Evolutionary conservation across 23 tunicate species (phyloP).

Genomic region (Halocynthia roretzi): DNA sequence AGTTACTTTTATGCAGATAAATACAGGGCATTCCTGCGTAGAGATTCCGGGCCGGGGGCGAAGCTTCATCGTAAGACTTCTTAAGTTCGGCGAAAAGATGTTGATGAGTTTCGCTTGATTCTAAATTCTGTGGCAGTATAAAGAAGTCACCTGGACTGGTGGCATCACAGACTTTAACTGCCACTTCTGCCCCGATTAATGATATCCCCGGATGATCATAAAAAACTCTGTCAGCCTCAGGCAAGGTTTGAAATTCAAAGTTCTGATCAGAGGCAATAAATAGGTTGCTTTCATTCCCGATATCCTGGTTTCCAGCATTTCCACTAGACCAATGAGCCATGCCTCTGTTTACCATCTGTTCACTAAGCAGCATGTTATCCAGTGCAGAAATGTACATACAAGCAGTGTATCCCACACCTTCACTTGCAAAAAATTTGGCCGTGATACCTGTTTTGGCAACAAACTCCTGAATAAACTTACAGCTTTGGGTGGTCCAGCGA

Average conservation of each 20-base stretch:
- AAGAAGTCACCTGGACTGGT: constrained; percentile 56
- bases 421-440: constrained; percentile 39
- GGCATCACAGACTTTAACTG: constrained; percentile 31
- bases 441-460: constrained; percentile 4
- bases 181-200: constrained; percentile 49
- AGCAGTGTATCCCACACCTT: constrained; percentile 22
- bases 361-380: constrained; percentile 20
- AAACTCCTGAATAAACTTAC: constrained; percentile 18
- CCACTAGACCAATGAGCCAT: constrained; percentile 12
- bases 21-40: constrained; percentile 64
- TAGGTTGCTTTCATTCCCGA: background rate
- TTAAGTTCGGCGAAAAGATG: constrained; percentile 11
- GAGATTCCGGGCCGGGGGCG: constrained; percentile 5
- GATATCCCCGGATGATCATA: constrained; percentile 53
- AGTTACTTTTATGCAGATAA: constrained; percentile 17
- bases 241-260: too few species aligned
- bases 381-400: constrained; percentile 12
- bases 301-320: background rate
- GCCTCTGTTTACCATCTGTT: constrained; percentile 17
- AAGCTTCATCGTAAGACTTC: background rate
- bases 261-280: background rate
- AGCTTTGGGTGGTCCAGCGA: constrained; percentile 33
- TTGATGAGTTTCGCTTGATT: constrained; percentile 17
- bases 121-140: constrained; percentile 23
- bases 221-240: constrained; percentile 1